Base-by-base conservation (phyloP, 2,888 invertebrate species). In the Acronicta aceris region DNA sequence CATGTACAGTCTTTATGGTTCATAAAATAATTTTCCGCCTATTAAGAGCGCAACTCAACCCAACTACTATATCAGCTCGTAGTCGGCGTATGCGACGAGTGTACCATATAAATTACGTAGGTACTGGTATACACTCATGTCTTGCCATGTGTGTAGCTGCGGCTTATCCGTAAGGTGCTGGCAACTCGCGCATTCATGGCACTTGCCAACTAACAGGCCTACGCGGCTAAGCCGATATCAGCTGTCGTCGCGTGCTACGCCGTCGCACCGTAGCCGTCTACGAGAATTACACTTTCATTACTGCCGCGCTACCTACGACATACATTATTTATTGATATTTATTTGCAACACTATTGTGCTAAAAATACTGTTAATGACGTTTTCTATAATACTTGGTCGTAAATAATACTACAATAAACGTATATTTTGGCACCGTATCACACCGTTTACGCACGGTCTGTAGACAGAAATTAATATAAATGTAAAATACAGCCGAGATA, bases 141-240 rank as follows among this genome's bases (percentile, higher is more conserved):
- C 82, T 82, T 81, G 67, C 78, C 79, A 81, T 82, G 71, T 81
- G 79, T 79, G 73, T 81, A 82, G 84, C 79, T 83, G 78, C 66
- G 65, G 79, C 86, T 87, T 87, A 89, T 82, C 82, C 82, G 74
- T 63, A 71, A 77, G 69, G 71, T 74, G 79, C 87, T 92, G 93
- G 93, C 94, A 92, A 89, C 87, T 89, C 82, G 82, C 76, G 82
- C 86, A 90, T 90, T 89, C 91, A 89, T 88, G 88, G 86, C 81
- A 78, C 82, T 83, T 93, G 94, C 94, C 93, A 93, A 90, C 82
- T 70, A 73, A 83, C 84, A 83, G 79, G 85, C 83, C 90, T 89
- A 89, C 90, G 87, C 79, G 81, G 81, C 88, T 91, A 91, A 93
- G 86, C 90, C 86, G 84, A 81, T 85, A 86, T 81, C 82, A 78